Conservation (phyloP, 2,797 vertebrate species). For the Poeciliopsis gracilis region DNA sequence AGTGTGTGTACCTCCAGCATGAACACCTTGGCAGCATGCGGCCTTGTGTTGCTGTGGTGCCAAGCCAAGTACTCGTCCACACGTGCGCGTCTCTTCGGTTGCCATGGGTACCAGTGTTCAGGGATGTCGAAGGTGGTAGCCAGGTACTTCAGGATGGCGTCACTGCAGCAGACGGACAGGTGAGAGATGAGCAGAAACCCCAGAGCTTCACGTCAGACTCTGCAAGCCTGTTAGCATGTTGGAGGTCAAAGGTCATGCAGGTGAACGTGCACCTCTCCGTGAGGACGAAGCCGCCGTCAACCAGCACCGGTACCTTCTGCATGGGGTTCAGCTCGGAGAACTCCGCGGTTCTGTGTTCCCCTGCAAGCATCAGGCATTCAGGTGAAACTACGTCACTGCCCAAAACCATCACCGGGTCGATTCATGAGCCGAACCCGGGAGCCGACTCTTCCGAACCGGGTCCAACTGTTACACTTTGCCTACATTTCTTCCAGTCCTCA, state of each 20-base stretch:
- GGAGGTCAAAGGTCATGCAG: neutral
- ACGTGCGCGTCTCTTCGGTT: slow-evolving; percentile 68
- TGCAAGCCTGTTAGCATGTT: neutral
- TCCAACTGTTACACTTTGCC: accelerated
- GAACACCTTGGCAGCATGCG: slow-evolving; percentile 74
- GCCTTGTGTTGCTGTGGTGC: slow-evolving; percentile 79
- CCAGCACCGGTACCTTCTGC: slow-evolving; percentile 81
- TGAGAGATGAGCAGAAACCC: neutral
- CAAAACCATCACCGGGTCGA: neutral
- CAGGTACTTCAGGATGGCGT: slow-evolving; percentile 83
- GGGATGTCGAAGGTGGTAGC: slow-evolving; percentile 55
- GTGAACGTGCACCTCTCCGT: slow-evolving; percentile 74
- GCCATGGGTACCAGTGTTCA: slow-evolving; percentile 81
- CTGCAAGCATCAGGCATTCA: slow-evolving; percentile 43
- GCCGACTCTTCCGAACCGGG: accelerated
- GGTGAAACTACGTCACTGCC: neutral
- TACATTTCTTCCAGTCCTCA: neutral
- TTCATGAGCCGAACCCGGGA: neutral
- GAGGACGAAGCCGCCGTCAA: slow-evolving; percentile 74
- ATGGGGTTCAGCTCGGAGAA: slow-evolving; percentile 78
- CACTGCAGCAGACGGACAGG: slow-evolving; percentile 50
- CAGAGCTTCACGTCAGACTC: neutral
- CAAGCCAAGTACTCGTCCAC: slow-evolving; percentile 83
- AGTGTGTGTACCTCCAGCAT: slow-evolving; percentile 67
- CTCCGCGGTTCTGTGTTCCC: slow-evolving; percentile 68